Base-by-base conservation (phyloP, 2,888 invertebrate genomes). In the Cantharis lateralis region DNA sequence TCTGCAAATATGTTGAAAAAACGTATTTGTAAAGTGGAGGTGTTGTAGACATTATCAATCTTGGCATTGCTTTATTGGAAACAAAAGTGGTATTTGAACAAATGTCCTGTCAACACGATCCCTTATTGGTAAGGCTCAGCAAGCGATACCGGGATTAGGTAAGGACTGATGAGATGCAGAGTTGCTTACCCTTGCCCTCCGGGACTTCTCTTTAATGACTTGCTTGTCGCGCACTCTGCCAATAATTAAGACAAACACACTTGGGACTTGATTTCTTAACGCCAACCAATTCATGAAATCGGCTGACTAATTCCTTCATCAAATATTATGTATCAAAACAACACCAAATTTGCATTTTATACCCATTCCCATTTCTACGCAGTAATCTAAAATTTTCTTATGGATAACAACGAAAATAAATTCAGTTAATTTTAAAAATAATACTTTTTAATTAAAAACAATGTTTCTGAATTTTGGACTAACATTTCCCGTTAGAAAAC, bases 201-300 rank as follows among this genome's bases (percentile, higher is more conserved):
- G 87, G 87, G 87, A 88, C 84, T 84, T 83, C 82, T 85, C 87
- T 87, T 87, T 88, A 88, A 88, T 88, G 87, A 87, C 86, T 87
- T 86, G 86, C 87, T 87, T 88, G 88, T 88, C 87, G 87, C 86
- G 84, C 83, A 84, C 85, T 84, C 82, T 83, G 85, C 85, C 86
- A 87, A 88, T 88, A 88, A 88, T 88, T 88, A 88, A 88, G 88
- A 88, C 87, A 88, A 88, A 88, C 87, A 88, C 88, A 86, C 88
- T 83, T 87, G 88, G 88, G 88, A 83, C 80, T 70, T 68, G 76
- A 76, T 72, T 77, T 80, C 80, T 76, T 78, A 76, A 66, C 69
- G 74, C 77, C 71, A 71, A 74, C 74, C 78, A 77, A 78, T 78
- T 78, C 77, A 72, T 72, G 77, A 79, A 79, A 87, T 85, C 80